Percentiles rank a stretch among this genome's conserved stretches.
Conservation (phyloP, 2,113 vertebrate genomes). For the Galemys pyrenaicus region DNA sequence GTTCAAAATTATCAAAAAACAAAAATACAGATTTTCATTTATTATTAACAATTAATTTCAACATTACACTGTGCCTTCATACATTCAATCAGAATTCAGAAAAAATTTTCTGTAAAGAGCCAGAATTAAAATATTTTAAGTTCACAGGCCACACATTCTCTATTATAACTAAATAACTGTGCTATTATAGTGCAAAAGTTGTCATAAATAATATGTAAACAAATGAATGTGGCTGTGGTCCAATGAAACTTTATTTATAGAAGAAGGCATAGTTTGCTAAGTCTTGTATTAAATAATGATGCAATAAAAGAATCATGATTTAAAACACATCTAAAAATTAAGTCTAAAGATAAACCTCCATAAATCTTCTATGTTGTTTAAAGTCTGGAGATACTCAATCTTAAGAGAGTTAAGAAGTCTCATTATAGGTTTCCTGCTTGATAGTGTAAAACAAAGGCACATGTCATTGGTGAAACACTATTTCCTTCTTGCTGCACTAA, state of each 20-base stretch:
- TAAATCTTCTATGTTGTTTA: conserved; percentile 30
- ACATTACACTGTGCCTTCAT: background rate
- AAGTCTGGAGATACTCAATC: background rate
- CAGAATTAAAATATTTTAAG: conserved; percentile 26
- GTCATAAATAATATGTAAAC: conserved; percentile 31
- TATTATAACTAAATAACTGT: conserved; percentile 8
- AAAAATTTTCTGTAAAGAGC: conserved; percentile 11
- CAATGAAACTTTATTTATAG: conserved; percentile 36
- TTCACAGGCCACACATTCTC: background rate
- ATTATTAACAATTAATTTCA: background rate
- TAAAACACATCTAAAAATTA: conserved; percentile 40
- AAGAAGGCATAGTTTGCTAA: conserved; percentile 8
- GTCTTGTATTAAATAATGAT: conserved; percentile 43
- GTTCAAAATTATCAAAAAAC: conserved; percentile 33
- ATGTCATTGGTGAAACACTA: conserved; percentile 13
- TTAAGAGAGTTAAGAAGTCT: conserved; percentile 8
- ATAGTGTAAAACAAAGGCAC: background rate
- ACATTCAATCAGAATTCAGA: background rate
- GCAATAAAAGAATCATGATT: conserved; percentile 35
- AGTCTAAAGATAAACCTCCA: conserved; percentile 41
- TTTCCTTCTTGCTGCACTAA: conserved; percentile 35
- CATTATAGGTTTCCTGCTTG: background rate
- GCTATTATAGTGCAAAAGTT: background rate
- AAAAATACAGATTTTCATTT: conserved; percentile 3
- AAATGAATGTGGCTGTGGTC: background rate